Evolutionary conservation across 2,888 invertebrate species (phyloP), one percentile per base, ranked within the genome.

Genomic region (Meta bourneti): DNA sequence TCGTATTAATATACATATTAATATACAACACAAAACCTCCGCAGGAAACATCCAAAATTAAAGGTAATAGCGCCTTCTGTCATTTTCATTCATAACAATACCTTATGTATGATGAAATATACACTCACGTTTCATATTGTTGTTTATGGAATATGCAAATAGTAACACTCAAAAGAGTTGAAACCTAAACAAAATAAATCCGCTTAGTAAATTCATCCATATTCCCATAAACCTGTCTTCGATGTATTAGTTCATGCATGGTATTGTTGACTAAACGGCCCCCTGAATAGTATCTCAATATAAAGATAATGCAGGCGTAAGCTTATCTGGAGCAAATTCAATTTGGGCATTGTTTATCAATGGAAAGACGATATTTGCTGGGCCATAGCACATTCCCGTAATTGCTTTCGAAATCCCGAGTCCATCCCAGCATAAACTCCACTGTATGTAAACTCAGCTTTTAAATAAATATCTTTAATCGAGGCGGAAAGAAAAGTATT

Each of bases 401-500:
- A 86, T 86, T 86, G 78, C 86, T 86, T 86, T 86, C 70, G 13
- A 78, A 78, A 70, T 70, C 86, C 49, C 9, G 71, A 69, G 20
- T 51, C 78, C 78, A 78, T 19, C 49, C 48, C 51, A 49, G 52
- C 77, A 49, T 72, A 70, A 84, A 75, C 52, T 61, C 74, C 61
- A 7, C 75, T 69, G 19, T 78, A 20, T 70, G 78, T 49, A 78
- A 78, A 86, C 48, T 70, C 49, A 51, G 77, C 86, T 69, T 86
- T 86, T 78, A 86, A 78, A 61, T 61, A 61, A 74, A 86, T 71
- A 86, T 78, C 86, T 78, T 51, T 78, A 78, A 78, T 78, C 78
- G 70, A 71, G 49, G 54, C 72, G 79, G 87, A 87, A 87, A 89
- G 82, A 89, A 89, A 83, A 77, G 48, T 9, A 83, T 89, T 82